Evolutionary conservation across 1,140 invertebrate species (phyloP).

Genomic region (Trichonephila inaurata): DNA sequence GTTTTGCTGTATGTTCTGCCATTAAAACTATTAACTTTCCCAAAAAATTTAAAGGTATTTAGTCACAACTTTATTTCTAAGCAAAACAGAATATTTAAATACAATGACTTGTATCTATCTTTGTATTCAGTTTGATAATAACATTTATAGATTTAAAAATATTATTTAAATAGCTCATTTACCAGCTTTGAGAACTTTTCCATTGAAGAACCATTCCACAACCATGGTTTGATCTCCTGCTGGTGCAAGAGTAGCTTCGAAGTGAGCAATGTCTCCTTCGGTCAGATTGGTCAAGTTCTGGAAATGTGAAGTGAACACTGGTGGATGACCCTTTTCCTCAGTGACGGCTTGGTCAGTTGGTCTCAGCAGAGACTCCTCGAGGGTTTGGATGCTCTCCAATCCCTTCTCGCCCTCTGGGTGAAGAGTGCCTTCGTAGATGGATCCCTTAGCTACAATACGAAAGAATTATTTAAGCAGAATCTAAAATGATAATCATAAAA

Average conservation of each 20-base stretch:
- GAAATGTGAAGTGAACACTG: constrained; percentile 93
- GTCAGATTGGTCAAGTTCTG: constrained; percentile 89
- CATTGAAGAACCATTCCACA: constrained; percentile 99
- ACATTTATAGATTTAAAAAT: no score
- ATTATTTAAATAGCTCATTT: not conserved
- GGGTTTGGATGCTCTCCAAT: constrained; percentile 92
- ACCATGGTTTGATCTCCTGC: constrained; percentile 97
- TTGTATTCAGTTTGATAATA: no score
- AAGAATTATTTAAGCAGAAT: not conserved
- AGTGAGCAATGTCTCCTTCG: constrained; percentile 95
- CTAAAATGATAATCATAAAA: not conserved
- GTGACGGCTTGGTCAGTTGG: constrained; percentile 85
- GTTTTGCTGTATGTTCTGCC: no score
- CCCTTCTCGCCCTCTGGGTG: constrained; percentile 96
- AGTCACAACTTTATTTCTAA: no score
- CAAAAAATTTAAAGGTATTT: not conserved
- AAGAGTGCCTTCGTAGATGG: constrained; percentile 92
- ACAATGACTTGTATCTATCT: no score
- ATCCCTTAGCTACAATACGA: constrained; percentile 84
- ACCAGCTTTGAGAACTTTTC: constrained; percentile 87
- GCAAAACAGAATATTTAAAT: no score
- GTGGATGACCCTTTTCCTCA: constrained; percentile 88
- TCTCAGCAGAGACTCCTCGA: constrained; percentile 91
- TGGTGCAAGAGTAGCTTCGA: constrained; percentile 95
- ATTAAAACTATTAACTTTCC: no score